Conservation (phyloP, 2,888 invertebrate species). For the Troides oblongomaculatus region DNA sequence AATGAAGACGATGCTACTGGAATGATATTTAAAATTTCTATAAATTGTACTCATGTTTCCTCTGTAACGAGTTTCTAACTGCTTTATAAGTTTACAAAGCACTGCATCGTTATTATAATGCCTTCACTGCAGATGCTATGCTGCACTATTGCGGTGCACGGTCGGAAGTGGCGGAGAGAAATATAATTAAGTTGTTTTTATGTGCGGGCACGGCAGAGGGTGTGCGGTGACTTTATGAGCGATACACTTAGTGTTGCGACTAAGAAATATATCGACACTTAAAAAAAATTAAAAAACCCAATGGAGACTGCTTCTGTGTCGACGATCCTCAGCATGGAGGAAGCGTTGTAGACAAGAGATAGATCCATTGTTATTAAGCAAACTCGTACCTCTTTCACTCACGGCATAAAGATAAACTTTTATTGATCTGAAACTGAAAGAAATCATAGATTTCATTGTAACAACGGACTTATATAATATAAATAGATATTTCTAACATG, state of each 20-base stretch:
- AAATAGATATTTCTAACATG: too few relatives aligned
- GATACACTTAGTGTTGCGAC: constrained; percentile 9
- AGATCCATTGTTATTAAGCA: too few relatives aligned
- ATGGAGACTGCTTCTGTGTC: too few relatives aligned
- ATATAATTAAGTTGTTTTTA: constrained; percentile 72
- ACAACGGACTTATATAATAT: too few relatives aligned
- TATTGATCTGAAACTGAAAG: too few relatives aligned
- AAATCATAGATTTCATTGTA: too few relatives aligned
- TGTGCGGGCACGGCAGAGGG: constrained; percentile 63
- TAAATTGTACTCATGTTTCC: constrained; percentile 3
- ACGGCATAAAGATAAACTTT: too few relatives aligned
- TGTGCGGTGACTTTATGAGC: constrained; percentile 53
- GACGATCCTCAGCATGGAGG: too few relatives aligned
- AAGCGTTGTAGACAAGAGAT: too few relatives aligned
- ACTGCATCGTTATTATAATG: constrained; percentile 35
- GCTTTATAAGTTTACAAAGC: constrained; percentile 26
- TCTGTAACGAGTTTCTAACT: constrained; percentile 17
- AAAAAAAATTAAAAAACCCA: too few relatives aligned
- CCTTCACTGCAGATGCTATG: constrained; percentile 35
- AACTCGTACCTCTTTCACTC: too few relatives aligned
- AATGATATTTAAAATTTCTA: constrained; percentile 3
- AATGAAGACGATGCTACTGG: constrained; percentile 1
- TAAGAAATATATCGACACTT: background rate
- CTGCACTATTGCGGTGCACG: constrained; percentile 31
- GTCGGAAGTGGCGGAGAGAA: constrained; percentile 44